Evolutionary conservation across 2,113 vertebrate species (phyloP), one percentile per base, ranked within the genome.

Genomic region (Mirza zaza): DNA sequence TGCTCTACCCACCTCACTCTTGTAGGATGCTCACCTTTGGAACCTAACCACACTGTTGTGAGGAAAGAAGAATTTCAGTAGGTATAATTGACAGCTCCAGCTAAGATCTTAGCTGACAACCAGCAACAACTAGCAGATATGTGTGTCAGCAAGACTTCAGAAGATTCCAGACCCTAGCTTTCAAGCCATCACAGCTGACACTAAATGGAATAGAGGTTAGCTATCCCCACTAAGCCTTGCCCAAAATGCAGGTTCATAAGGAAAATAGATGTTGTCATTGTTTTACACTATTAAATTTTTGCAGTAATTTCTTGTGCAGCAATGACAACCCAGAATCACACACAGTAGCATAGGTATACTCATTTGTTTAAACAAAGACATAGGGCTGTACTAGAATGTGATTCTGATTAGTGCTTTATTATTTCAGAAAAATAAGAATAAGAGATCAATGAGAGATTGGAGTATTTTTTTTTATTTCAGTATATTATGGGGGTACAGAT

Each of bases 231-330:
- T 63, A 50, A 86, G 65, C 29, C 50, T 89, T 52, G 71, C 65
- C n/a, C n/a, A 39, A 57, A 83, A 6, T 45, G 12, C 50, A 89
- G 79, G 42, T 52, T 68, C 48, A 68, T 34, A 75, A 94, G 39
- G 45, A 91, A 94, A 96, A 85, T 80, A 73, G 91, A 79, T 73
- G 45, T 84, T 88, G 17, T 82, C 76, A 70, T 87, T 83, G 42
- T 83, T 93, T 48, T 39, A 91, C 0, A 23, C 70, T n/a, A 80
- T 36, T 84, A n/a, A 63, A 45, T 82, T 92, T 83, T 81, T 15
- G 42, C 20, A 25, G 8, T 70, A 34, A 92, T 92, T 86, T 82
- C 84, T 96, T 80, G 34, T 75, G 39, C 4, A 67, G 34, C n/a
- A 79, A 13, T 73, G 73, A 95, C 70, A 94, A 90, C 8, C 3